Evolutionary conservation across 1,140 invertebrate genomes (phyloP), one percentile per base, ranked within the genome.

Genomic region (Dermatophagoides farinae): DNA sequence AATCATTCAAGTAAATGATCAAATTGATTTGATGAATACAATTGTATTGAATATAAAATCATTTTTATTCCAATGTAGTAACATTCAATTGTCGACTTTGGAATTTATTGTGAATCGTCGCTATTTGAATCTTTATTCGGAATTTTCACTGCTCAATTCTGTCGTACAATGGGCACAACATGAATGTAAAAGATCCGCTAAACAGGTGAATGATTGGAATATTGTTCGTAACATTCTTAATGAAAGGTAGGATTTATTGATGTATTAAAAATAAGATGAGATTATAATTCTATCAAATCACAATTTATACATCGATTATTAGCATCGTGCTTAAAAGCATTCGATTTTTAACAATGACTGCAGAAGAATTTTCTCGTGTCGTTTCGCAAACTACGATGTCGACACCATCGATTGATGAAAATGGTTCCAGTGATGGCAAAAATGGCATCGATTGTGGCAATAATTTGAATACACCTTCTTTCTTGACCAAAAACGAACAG

Each of bases 81-180:
- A 66, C 20, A 65, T 69, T 18, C 65, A 65, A 16, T 50, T 64
- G 14, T 44, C 55, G 5, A 69, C 67, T 11, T 40, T 69, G 11
- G 68, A 69, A 44, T 66, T 65, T 12, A 67, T 69, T 14, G 66
- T 66, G 18, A 18, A 57, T 11, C 52, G 68, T 11, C 62, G 62
- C 4, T 67, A 69, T 58, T 44, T 69, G 41, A 69, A 68, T 62
- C 53, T 69, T 18, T 66, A 68, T 43, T 66, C 67, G 1, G 68
- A 69, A 43, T 68, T 65, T 52, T 65, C 67, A 1, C 54, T 69
- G 6, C 68, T 69, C 38, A 66, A 63, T 18, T 64, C 68, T 0
- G 57, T 67, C 4, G 53, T 66, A 51, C 55, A 65, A 43, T 69
- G 68, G 68, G 66, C 68, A 1, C 55, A 66, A 49, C 62, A 64